Percentiles rank a stretch among this genome's conserved stretches.
phyloP scores from a whole-genome alignment of 2,113 vertebrate genomes.

The crab-eating macaque (Macaca fascicularis) region T2T-MFA8v1.1 NC_088389.1:37072001-37072500 shows the following conservation, averaged over 20 bases:
- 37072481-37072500: background rate
- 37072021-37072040: background rate
- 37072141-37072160: background rate
- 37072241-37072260: background rate
- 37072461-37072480: background rate
- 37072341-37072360: background rate
- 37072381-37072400: background rate
- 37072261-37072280: background rate
- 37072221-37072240: background rate
- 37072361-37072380: background rate
- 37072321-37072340: background rate
- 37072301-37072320: background rate
- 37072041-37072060: rapidly evolving
- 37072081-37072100: background rate
- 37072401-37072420: background rate
- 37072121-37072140: background rate
- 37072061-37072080: background rate
- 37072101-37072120: background rate
- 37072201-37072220: background rate
- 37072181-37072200: background rate
- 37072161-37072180: background rate
- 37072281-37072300: background rate
- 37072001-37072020: background rate
- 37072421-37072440: background rate
- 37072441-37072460: background rate